These are phyloP conservation scores for Eledona agricola DNA, from an alignment of 2,888 invertebrate genomes.

Conservation along the genomic window DNA sequence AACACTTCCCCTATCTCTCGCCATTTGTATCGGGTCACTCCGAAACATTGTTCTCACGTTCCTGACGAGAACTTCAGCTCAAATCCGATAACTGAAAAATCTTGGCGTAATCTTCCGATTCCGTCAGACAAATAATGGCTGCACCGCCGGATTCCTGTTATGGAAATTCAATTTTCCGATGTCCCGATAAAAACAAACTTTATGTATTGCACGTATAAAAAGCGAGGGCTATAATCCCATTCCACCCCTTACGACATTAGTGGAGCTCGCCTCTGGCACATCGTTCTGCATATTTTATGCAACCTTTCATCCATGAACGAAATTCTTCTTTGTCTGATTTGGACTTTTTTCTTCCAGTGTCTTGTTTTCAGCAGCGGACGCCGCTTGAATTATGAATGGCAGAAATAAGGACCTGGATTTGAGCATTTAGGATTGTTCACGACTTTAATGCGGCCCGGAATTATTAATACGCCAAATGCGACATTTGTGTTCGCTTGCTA, in stretches of 20 bases:
- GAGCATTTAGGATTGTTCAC: too few species aligned
- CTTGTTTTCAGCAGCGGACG: conserved; percentile 25
- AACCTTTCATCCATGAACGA: conserved; percentile 44
- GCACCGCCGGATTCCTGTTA: conserved; percentile 13
- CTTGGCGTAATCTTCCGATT: conserved; percentile 38
- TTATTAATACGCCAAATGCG: too few species aligned
- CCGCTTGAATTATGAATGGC: conserved; percentile 24
- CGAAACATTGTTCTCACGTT: too few species aligned
- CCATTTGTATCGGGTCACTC: conserved; percentile 38
- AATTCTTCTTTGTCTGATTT: conserved; percentile 46
- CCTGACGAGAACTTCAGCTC: too few species aligned
- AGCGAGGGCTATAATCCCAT: conserved; percentile 45
- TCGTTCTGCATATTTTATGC: conserved; percentile 49
- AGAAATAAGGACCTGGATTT: conserved; percentile 20
- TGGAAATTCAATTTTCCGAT: conserved; percentile 38
- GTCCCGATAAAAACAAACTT: conserved; percentile 36
- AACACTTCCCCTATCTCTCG: conserved; percentile 29
- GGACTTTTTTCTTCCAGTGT: conserved; percentile 27
- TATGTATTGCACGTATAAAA: conserved; percentile 42
- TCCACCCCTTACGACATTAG: conserved; percentile 49
- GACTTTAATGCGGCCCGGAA: too few species aligned
- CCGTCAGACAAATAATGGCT: conserved; percentile 31
- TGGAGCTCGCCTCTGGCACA: conserved; percentile 47
- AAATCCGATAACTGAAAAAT: conserved; percentile 42
- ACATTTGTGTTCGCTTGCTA: too few species aligned